Evolutionary conservation across 2,797 vertebrate genomes (phyloP), one percentile per base, ranked within the genome.

Genomic region (Epinephelus coioides): DNA sequence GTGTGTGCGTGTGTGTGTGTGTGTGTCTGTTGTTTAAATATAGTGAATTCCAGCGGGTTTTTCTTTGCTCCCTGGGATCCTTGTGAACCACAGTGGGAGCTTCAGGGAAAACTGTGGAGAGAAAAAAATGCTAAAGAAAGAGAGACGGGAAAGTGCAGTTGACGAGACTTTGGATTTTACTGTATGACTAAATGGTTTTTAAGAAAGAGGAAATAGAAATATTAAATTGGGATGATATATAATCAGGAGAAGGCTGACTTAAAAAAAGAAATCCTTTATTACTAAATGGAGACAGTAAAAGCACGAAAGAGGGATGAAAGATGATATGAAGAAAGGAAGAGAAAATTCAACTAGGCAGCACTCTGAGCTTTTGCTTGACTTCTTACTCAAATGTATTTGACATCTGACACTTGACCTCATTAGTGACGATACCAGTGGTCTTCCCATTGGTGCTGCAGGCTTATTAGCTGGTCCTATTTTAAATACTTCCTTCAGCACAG

Each of bases 31-130:
- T 84, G 79, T 92, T 87, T 94, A 94, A 92, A 92, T 91, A 92
- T 87, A 92, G 93, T 93, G 74, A 88, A 93, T 92, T 94, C 91
- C 90, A 88, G 87, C 84, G 91, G 90, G 76, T 77, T 92, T 90
- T 78, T 78, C 81, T 75, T 73, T 86, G 83, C 89, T 93, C 92
- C 87, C 76, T 91, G 84, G 87, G 91, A 88, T 89, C 89, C 90
- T 92, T 92, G 90, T 73, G 87, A 91, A 86, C 92, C 93, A 87
- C 83, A 74, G 74, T 79, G 55, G 38, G 69, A 85, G 87, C 71
- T 84, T 87, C 69, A 50, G 82, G 76, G 56, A 75, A 79, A 85
- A 69, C 63, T 14, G 51, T 85, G 55, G 30, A 73, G 40, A 12
- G 40, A 43, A 56, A 56, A 74, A 69, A 78, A 71, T 19, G 49